Base-by-base conservation (phyloP, 2,888 invertebrate species). In the Eledone cirrhosa region DNA sequence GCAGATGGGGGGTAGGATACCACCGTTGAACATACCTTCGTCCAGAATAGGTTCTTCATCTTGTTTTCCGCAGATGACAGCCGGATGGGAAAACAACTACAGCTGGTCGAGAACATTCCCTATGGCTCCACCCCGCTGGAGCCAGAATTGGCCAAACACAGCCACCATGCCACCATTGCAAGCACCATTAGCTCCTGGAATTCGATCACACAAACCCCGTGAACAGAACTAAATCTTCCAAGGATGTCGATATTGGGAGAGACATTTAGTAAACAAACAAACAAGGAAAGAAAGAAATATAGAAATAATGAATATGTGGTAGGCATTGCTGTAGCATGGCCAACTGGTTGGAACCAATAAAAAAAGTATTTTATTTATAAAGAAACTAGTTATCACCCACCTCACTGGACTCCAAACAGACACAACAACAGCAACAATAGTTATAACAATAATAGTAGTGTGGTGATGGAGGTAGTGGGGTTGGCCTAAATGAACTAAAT, bases 11-110 rank as follows among this genome's bases (percentile, higher is more conserved):
- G 19, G 29, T 22, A 72, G 72, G 19, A 31, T 72, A 13, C 72
- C 31, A 31, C 72, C 72, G 13, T 19, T 72, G 72, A 72, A 72
- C 22, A 72, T 72, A 22, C 72, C 72, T 4, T 72, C 72, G 41
- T 41, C 72, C 33, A 31, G 72, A 22, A 41, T 41, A 41, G 41
- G 31, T 31, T 41, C 72, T 2, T 72, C 72, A n/a, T 31, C 72
- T 4, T 72, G 72, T 24, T 41, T 72, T n/a, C 72, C 31, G 3
- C 72, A 33, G 33, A 72, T 72, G 72, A 72, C 72, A n/a, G 33
- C 72, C 19, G 33, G 72, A 31, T 72, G 72, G 72, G 72, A 72
- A 72, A 72, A 72, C 41, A 72, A 72, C 72, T 72, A 72, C 72
- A 72, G 41, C 22, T 72, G 72, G 72, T 72, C 72, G 5, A 31